phyloP scores from a whole-genome alignment of 2,888 invertebrate genomes.

The Lapara coniferarum region DNA sequence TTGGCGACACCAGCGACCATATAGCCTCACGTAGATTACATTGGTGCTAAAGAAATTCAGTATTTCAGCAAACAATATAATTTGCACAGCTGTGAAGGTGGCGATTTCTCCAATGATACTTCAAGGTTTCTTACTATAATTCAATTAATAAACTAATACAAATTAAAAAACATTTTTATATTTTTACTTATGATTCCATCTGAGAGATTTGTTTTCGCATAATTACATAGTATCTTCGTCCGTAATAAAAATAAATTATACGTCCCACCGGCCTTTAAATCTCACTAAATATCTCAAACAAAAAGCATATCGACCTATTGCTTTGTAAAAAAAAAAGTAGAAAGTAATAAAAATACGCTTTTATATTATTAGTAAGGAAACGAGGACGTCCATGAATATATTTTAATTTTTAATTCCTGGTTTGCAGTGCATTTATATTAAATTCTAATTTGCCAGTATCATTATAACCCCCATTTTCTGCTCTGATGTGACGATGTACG shows the following conservation, averaged over 20 bases:
- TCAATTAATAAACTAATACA: background rate
- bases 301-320: too few species aligned
- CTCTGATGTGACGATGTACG: background rate
- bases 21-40: background rate
- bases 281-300: too few species aligned
- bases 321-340: too few species aligned
- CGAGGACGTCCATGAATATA: too few species aligned
- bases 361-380: too few species aligned
- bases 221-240: too few species aligned
- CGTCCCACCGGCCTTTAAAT: too few species aligned
- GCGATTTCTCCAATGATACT: slow-evolving; percentile 21
- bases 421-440: background rate
- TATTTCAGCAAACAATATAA: slow-evolving; percentile 1
- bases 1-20: too few species aligned
- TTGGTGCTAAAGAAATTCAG: background rate
- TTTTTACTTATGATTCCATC: background rate
- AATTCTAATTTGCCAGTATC: background rate
- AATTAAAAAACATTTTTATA: background rate
- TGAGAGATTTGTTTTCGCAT: too few species aligned
- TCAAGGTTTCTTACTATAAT: slow-evolving; percentile 15
- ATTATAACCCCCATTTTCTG: background rate
- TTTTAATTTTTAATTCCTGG: too few species aligned
- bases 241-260: too few species aligned
- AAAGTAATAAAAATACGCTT: too few species aligned
- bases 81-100: slow-evolving; percentile 26